Conservation (phyloP, 1,140 invertebrate genomes). For the Eueides isabella region DNA sequence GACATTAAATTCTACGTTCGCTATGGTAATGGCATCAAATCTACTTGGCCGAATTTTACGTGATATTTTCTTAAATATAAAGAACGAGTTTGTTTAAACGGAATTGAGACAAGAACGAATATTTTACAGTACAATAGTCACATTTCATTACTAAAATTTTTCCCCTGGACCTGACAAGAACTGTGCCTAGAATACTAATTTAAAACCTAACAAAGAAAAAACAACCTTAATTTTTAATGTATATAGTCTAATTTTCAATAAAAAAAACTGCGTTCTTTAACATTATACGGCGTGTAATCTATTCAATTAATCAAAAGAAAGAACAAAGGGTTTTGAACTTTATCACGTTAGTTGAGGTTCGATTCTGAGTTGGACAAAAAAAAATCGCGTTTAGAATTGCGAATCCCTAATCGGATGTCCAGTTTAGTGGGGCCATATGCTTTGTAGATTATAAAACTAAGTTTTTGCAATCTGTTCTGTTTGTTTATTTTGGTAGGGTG, state of each 20-base stretch:
- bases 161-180: not conserved
- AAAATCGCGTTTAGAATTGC: conserved; percentile 24
- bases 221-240: not conserved
- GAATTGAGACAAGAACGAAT: no score
- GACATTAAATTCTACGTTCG: no score
- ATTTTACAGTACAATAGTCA: no score
- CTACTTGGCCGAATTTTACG: not conserved
- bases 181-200: conserved; percentile 4
- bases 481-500: not conserved
- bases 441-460: conserved; percentile 8
- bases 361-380: not conserved
- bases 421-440: conserved; percentile 26
- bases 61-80: not conserved
- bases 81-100: not conserved
- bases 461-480: not conserved
- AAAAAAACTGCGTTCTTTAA: not conserved
- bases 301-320: conserved; percentile 34
- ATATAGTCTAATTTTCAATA: not conserved
- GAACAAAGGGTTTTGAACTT: not conserved
- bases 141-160: not conserved
- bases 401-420: conserved; percentile 39
- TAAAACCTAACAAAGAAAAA: not conserved
- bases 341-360: conserved; percentile 18
- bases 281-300: conserved; percentile 37
- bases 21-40: no score